Evolutionary conservation across 2,113 vertebrate genomes (phyloP).

Genomic region (Bettongia penicillata): DNA sequence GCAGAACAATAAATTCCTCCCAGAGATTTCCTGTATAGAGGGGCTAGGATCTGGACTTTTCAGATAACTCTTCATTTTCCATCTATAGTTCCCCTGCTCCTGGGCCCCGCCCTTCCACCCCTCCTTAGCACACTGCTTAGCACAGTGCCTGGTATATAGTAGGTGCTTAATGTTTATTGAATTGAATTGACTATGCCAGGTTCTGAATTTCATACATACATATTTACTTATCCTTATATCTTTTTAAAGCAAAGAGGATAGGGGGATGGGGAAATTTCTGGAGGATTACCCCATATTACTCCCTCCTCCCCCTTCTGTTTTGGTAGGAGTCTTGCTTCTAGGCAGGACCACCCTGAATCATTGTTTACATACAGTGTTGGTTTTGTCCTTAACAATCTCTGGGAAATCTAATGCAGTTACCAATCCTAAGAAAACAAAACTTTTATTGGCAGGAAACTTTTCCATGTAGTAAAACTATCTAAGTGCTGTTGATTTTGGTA

Average conservation of each 20-base stretch:
- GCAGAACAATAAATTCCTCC: background rate
- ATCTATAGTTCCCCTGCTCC: background rate
- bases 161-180: background rate
- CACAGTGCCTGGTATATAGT: background rate
- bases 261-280: background rate
- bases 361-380: conserved; percentile 12
- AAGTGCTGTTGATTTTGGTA: background rate
- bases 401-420: background rate
- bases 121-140: too few relatives aligned
- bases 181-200: background rate
- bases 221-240: background rate
- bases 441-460: conserved; percentile 1
- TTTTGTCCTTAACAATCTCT: background rate
- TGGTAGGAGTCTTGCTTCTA: conserved; percentile 12
- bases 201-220: background rate
- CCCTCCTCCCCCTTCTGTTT: background rate
- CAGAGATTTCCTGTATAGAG: background rate
- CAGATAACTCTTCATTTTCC: background rate
- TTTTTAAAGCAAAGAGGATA: background rate
- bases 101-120: fast-evolving
- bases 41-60: background rate
- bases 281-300: background rate
- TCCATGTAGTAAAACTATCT: background rate
- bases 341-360: conserved; percentile 12
- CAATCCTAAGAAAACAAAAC: background rate